Evolutionary conservation across 2,888 invertebrate genomes (phyloP), one percentile per base, ranked within the genome.

Genomic region (Ormia ochracea): DNA sequence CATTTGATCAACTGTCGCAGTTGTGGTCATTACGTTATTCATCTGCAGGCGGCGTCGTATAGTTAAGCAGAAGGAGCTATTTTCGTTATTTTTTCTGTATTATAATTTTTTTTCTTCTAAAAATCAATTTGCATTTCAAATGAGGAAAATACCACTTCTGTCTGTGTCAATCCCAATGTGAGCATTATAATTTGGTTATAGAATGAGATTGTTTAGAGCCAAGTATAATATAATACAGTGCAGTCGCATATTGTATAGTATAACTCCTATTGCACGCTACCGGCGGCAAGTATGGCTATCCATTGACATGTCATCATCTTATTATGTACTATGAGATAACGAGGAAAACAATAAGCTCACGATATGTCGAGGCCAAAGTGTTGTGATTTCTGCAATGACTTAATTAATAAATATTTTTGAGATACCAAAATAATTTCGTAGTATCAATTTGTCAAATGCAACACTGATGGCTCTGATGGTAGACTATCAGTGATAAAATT

Each of bases 121-220:
- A 59, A 72, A 26, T 23, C 14, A 78, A 78, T 78, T 78, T 78
- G 78, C 65, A 78, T 68, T 78, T 72, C 66, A 78, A 72, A 78
- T 78, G 31, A 66, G 59, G 14, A 66, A 66, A 23, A 45, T 43
- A 68, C 54, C 54, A 61, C 14, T 48, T 63, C 56, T 70, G 61
- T 74, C 17, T 38, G 26, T 38, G 28, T 36, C 54, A 54, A 21
- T 45, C 56, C 45, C 7, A 31, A 17, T 23, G 12, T 26, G 12
- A 31, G n/a, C 50, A 14, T 6, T 26, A 28, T 48, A 26, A 36
- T 45, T 45, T 58, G 48, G 4, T 61, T 41, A 52, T 50, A 23
- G 3, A 52, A 41, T 23, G 50, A 52, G 41, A 14, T 52, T 52
- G 14, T 52, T 52, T 36, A 36, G 50, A 68, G 6, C 43, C 6